Evolutionary conservation across 1,140 invertebrate genomes (phyloP), one percentile per base, ranked within the genome.

Genomic region (Monomorium pharaonis): DNA sequence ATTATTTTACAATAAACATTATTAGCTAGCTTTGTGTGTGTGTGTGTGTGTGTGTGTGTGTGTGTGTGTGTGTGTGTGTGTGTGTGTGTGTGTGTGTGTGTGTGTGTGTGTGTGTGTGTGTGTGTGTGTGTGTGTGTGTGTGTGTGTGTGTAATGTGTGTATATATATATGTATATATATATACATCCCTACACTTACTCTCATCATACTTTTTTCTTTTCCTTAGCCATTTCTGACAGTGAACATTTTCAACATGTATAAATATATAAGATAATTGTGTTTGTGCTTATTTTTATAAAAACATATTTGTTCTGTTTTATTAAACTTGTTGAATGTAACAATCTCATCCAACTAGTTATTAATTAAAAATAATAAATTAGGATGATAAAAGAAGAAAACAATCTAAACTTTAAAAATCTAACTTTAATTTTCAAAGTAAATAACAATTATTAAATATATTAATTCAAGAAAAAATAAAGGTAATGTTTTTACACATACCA

Each of bases 401-500:
- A n/a, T n/a, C n/a, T n/a, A n/a, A n/a, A n/a, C n/a, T n/a, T 12
- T 18, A 0, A 0, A 18, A 56, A 12, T 30, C 21, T 51, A 54
- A 74, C 44, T 44, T 42, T 47, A 3, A 58, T 75, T 47, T 56
- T 74, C 1, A 9, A 7, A 27, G 60, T 72, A 58, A 84, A 63
- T 44, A 62, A n/a, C n/a, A n/a, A 84, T 27, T n/a, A 42, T 47
- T 7, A n/a, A 18, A 6, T 44, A 62, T 6, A 30, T 14, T 30
- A 74, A 12, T 42, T 74, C 30, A 21, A 83, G 0, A 74, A 2
- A 83, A 60, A 60, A 56, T 56, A n/a, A n/a, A n/a, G 7, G 18
- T 56, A 37, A 37, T 37, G 7, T 24, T 37, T 5, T 27, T 60
- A 88, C 76, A 96, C 97, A 96, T 96, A 98, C 98, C 97, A 98